phyloP scores from a whole-genome alignment of 2,888 invertebrate genomes.

The Harpalus rufipes region DNA sequence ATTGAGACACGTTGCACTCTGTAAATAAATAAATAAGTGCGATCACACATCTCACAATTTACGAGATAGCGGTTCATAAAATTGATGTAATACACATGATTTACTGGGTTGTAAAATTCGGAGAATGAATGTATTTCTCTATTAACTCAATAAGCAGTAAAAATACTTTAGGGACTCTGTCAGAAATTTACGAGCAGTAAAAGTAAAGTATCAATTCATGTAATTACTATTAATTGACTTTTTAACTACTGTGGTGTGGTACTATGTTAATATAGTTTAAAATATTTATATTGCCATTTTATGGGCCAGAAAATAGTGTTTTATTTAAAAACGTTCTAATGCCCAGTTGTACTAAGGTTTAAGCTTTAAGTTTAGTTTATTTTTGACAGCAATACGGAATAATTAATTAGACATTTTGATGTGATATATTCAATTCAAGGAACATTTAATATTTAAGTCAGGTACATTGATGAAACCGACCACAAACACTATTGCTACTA shows the following conservation, averaged over 20 bases:
- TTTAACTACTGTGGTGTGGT: not conserved
- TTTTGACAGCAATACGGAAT: too few relatives aligned
- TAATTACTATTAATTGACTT: not conserved
- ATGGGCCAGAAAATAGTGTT: too few relatives aligned
- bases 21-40: slow-evolving; percentile 18
- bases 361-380: too few relatives aligned
- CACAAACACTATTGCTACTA: too few relatives aligned
- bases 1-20: not conserved
- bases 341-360: too few relatives aligned
- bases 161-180: too few relatives aligned
- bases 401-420: too few relatives aligned
- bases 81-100: slow-evolving; percentile 1
- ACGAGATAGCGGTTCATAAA: not conserved
- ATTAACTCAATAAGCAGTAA: slow-evolving; percentile 19
- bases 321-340: too few relatives aligned
- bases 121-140: not conserved
- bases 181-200: not conserved
- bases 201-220: not conserved
- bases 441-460: too few relatives aligned
- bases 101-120: slow-evolving; percentile 5
- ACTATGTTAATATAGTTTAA: not conserved
- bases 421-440: too few relatives aligned
- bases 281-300: too few relatives aligned
- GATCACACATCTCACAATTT: slow-evolving; percentile 8
- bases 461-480: too few relatives aligned